phyloP scores from a whole-genome alignment of 1,140 invertebrate genomes.

The Heliconius himera region DNA sequence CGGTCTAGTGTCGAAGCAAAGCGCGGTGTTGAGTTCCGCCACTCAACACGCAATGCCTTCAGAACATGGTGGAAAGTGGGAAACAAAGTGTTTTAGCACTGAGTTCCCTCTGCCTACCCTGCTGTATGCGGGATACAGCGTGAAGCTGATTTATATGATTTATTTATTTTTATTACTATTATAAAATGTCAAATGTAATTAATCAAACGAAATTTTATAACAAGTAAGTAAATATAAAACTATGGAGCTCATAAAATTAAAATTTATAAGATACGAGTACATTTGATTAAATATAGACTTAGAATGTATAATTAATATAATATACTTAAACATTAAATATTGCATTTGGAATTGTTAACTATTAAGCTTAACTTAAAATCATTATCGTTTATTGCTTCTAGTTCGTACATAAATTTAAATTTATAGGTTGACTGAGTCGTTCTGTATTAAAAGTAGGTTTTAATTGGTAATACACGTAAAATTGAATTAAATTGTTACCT shows the following conservation, averaged over 20 bases:
- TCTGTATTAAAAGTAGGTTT: conserved; percentile 17
- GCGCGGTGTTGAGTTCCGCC: too few relatives aligned
- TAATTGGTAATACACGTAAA: conserved; percentile 7
- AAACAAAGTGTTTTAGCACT: too few relatives aligned
- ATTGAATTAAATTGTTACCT: conserved; percentile 9
- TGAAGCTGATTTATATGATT: too few relatives aligned
- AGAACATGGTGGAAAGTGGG: too few relatives aligned
- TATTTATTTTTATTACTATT: too few relatives aligned
- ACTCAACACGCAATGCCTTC: too few relatives aligned
- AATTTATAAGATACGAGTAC: background rate
- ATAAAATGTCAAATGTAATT: too few relatives aligned
- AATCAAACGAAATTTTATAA: too few relatives aligned
- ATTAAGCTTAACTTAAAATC: conserved; percentile 5
- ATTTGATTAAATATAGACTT: background rate
- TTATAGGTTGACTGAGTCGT: conserved; percentile 19
- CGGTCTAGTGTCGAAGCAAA: too few relatives aligned
- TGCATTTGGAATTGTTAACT: conserved; percentile 24
- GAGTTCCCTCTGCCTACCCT: too few relatives aligned
- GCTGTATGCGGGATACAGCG: too few relatives aligned
- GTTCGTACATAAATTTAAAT: conserved; percentile 14
- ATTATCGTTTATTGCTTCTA: conserved; percentile 21
- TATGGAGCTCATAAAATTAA: conserved; percentile 12
- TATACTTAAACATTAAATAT: conserved; percentile 46
- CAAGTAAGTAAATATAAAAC: too few relatives aligned
- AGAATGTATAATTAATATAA: conserved; percentile 19